These are phyloP conservation scores for Andrena marginata DNA, from an alignment of 2,888 invertebrate genomes.

Conservation along the genomic window DNA sequence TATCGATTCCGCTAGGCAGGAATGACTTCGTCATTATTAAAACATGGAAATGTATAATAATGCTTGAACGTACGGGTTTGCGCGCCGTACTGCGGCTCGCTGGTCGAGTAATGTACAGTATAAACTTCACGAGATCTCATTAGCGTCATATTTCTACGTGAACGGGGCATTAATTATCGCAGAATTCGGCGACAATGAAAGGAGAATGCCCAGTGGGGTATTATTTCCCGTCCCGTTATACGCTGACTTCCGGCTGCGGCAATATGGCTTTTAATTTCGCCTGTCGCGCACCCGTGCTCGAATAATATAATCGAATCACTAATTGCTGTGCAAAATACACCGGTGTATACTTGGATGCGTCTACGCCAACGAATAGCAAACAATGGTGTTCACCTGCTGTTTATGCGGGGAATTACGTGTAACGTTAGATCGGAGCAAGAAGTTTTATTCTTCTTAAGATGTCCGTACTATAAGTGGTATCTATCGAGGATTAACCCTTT, in stretches of 20 bases:
- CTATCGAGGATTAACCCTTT: no score
- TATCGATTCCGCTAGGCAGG: background rate
- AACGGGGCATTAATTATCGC: slow-evolving; percentile 3
- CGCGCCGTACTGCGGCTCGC: background rate
- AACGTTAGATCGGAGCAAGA: no score
- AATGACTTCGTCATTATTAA: slow-evolving; percentile 27
- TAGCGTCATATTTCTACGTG: slow-evolving; percentile 20
- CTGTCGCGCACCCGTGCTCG: background rate
- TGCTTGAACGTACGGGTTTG: background rate
- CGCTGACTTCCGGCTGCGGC: background rate
- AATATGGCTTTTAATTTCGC: slow-evolving; percentile 19
- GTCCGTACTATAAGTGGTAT: no score
- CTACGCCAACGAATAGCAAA: background rate
- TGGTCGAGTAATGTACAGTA: slow-evolving; percentile 4
- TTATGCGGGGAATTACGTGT: no score
- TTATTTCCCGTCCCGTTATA: slow-evolving; percentile 31
- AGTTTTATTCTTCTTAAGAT: no score
- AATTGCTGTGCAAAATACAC: slow-evolving; percentile 5
- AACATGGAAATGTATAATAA: slow-evolving; percentile 5
- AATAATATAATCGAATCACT: slow-evolving; percentile 23
- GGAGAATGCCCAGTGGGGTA: background rate
- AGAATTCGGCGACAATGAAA: slow-evolving; percentile 28
- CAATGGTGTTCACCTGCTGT: no score
- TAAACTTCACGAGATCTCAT: slow-evolving; percentile 32
- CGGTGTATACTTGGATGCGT: background rate